A percentile compares a stretch with the other conserved stretches of the same genome.
phyloP scores from a whole-genome alignment of 2,888 invertebrate genomes.

The Drosophila eohydei region DNA sequence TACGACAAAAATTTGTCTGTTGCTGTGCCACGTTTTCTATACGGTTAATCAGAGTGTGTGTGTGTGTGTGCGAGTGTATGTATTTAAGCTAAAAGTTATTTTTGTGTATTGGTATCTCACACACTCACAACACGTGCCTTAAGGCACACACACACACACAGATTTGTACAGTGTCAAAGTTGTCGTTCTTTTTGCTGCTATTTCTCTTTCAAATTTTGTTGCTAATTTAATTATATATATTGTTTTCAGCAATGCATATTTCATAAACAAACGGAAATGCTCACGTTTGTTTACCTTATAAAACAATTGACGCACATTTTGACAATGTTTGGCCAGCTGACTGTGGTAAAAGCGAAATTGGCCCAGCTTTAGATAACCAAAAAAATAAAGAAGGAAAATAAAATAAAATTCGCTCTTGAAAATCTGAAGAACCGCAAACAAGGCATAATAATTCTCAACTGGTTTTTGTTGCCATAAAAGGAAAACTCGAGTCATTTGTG shows the following conservation, averaged over 20 bases:
- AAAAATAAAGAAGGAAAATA: background rate
- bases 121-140: conserved; percentile 33
- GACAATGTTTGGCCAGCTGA: conserved; percentile 27
- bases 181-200: conserved; percentile 6
- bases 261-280: conserved; percentile 35
- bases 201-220: conserved; percentile 22
- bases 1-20: conserved; percentile 39
- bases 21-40: conserved; percentile 38
- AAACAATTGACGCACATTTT: conserved; percentile 35
- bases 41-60: background rate
- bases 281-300: conserved; percentile 38
- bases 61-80: conserved; percentile 18
- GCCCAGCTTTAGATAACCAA: conserved; percentile 32
- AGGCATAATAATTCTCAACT: conserved; percentile 30
- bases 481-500: conserved; percentile 20
- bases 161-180: conserved; percentile 13
- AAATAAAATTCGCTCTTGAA: background rate
- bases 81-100: conserved; percentile 64
- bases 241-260: conserved; percentile 24
- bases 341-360: conserved; percentile 7
- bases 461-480: conserved; percentile 1
- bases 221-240: conserved; percentile 52
- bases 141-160: conserved; percentile 24
- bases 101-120: conserved; percentile 54
- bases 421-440: conserved; percentile 17